Percentiles rank a stretch among this genome's conserved stretches.
phyloP scores from a whole-genome alignment of 2,888 invertebrate genomes.

The Furcula furcula region DNA sequence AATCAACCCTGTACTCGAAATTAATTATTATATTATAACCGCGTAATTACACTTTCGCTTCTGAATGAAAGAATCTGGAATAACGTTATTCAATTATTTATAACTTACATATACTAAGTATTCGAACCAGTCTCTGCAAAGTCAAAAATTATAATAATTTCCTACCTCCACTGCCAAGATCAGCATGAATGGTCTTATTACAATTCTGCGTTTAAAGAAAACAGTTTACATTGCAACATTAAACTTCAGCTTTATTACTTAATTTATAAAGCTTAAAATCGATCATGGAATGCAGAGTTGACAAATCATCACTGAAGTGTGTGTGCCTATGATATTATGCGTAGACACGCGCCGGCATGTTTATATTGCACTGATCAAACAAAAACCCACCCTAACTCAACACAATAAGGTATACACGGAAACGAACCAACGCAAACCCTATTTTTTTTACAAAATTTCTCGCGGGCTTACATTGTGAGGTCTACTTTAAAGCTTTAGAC shows the following conservation, averaged over 20 bases:
- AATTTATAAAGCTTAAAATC: constrained; percentile 29
- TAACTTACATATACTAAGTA: too few relatives aligned
- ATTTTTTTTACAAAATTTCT: constrained; percentile 28
- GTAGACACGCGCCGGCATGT: constrained; percentile 62
- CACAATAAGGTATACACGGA: constrained; percentile 19
- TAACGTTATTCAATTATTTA: too few relatives aligned
- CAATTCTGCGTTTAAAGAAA: constrained; percentile 50
- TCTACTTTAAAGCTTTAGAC: constrained; percentile 29
- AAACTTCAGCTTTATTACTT: constrained; percentile 16
- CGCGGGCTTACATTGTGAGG: constrained; percentile 16
- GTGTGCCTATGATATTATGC: constrained; percentile 76
- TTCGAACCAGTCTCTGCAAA: constrained; percentile 21
- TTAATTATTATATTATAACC: too few relatives aligned
- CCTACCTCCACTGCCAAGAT: constrained; percentile 41
- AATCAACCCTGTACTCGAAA: too few relatives aligned
- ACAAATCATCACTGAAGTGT: constrained; percentile 71
- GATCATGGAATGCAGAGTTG: constrained; percentile 45
- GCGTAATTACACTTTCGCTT: too few relatives aligned
- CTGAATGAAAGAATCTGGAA: too few relatives aligned
- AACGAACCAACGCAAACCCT: constrained; percentile 11
- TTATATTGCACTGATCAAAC: constrained; percentile 18
- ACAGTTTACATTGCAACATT: constrained; percentile 18
- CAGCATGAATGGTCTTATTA: constrained; percentile 59
- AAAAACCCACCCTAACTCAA: constrained; percentile 18
- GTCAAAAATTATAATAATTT: constrained; percentile 31